Evolutionary conservation across 2,888 invertebrate genomes (phyloP).

Genomic region (Caenorhabditis macrosperma): DNA sequence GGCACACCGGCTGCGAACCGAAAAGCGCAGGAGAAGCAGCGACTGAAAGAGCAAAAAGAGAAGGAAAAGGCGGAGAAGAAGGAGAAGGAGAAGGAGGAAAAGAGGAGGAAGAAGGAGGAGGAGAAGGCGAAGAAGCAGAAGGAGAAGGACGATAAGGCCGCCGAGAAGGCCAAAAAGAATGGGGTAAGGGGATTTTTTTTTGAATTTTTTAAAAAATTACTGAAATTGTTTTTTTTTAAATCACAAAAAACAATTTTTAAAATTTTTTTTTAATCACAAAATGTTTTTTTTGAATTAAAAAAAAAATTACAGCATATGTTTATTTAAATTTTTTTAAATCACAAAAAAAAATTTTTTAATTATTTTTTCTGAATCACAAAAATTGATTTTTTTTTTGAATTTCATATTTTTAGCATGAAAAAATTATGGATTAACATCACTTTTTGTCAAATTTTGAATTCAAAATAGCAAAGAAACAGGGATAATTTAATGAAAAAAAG

Average conservation of each 20-base stretch:
- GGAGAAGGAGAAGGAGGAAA: slow-evolving; percentile 35
- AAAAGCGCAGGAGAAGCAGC: slow-evolving; percentile 11
- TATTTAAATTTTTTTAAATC: too few species aligned
- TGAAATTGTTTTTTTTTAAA: not conserved
- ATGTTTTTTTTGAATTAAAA: not conserved
- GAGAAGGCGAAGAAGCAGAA: slow-evolving; percentile 15
- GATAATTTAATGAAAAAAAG: too few species aligned
- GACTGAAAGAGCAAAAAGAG: slow-evolving; percentile 11
- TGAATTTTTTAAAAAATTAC: not conserved
- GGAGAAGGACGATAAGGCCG: slow-evolving; percentile 38
- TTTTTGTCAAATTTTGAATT: too few species aligned
- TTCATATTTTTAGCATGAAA: too few species aligned
- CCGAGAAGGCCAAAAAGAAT: slow-evolving; percentile 3
- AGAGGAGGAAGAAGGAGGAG: slow-evolving; percentile 17
- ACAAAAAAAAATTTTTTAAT: too few species aligned
- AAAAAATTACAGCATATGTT: too few species aligned
- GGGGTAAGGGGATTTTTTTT: too few species aligned
- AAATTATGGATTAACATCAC: too few species aligned
- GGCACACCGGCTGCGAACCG: slow-evolving; percentile 14
- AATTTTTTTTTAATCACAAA: not conserved
- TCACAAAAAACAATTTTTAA: not conserved
- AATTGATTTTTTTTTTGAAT: too few species aligned
- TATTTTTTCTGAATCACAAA: too few species aligned
- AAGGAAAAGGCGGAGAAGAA: slow-evolving; percentile 29
- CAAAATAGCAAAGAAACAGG: too few species aligned